A percentile compares a stretch with the other conserved stretches of the same genome.
These are phyloP conservation scores for Microctonus hyperodae DNA, from an alignment of 2,888 invertebrate species.

Conservation along the genomic window DNA sequence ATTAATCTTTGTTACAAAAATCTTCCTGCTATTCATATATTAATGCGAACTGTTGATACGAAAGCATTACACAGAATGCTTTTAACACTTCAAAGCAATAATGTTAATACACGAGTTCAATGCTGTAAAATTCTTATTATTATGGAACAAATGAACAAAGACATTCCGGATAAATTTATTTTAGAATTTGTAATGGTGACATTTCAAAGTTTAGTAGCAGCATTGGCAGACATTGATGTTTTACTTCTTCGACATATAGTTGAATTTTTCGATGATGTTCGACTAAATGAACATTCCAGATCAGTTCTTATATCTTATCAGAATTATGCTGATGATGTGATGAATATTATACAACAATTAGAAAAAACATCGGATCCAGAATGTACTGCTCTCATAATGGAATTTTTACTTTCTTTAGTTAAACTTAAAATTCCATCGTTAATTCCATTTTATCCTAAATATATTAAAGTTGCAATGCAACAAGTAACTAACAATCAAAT, in stretches of 20 bases:
- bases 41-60: constrained; percentile 76
- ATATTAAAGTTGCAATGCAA: constrained; percentile 63
- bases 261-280: constrained; percentile 67
- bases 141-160: constrained; percentile 64
- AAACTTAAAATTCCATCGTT: constrained; percentile 62
- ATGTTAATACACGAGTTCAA: constrained; percentile 64
- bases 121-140: constrained; percentile 67
- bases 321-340: constrained; percentile 59
- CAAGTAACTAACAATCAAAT: constrained; percentile 64
- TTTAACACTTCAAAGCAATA: constrained; percentile 66
- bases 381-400: constrained; percentile 64
- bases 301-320: constrained; percentile 54
- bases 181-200: constrained; percentile 64
- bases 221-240: constrained; percentile 63
- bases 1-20: constrained; percentile 84
- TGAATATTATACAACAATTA: constrained; percentile 58
- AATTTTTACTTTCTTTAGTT: constrained; percentile 65
- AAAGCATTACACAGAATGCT: constrained; percentile 73
- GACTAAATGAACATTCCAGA: constrained; percentile 57
- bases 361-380: constrained; percentile 60
- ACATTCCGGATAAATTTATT: constrained; percentile 64
- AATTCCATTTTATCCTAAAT: constrained; percentile 58
- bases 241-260: constrained; percentile 65
- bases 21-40: constrained; percentile 75
- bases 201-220: constrained; percentile 64